Base-by-base conservation (phyloP, 2,888 invertebrate species). In the Teleiodes luculella region DNA sequence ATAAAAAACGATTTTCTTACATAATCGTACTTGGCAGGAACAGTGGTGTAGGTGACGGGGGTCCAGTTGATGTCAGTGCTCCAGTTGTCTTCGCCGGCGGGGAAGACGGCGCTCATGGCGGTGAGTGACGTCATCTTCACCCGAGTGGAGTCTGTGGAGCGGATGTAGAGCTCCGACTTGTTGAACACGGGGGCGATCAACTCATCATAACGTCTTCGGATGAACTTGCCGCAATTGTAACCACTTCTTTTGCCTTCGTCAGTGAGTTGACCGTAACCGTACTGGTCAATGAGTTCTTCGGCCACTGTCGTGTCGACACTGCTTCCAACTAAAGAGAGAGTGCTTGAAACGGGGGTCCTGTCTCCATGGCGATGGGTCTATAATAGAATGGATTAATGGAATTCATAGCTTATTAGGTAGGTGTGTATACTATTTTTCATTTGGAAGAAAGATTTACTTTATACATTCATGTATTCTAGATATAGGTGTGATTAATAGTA, bases 291-390 rank as follows among this genome's bases (percentile, higher is more conserved):
- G 8, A 39, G 16, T 14, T 39, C 39, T 13, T 39, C 8, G 39
- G 16, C 39, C n/a, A 39, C 7, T 2, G 39, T 39, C 16, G 16
- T 39, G 39, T 39, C 8, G n/a, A 33, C n/a, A n/a, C 33, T 33
- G 14, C 74, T 61, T 1, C 65, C 67, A 46, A 65, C 64, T 31
- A 60, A 58, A 0, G 35, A 2, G 3, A 65, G 0, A 0, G 59
- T 46, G 2, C 48, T 10, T 0, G 53, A 50, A 0, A 71, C 48
- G 0, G 77, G 75, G 0, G 76, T 72, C 24, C 76, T 65, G 56
- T 78, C 76, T 7, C 78, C 78, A 45, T 78, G 78, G 0, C 78
- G 66, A 51, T 76, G 70, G 0, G 74, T 57, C 78, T 77, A 60
- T 11, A 60, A 64, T 62, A 58, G 58, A 39, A 39, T 2, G 14